Conservation (phyloP, 2,888 invertebrate genomes). For the Lapara coniferarum region DNA sequence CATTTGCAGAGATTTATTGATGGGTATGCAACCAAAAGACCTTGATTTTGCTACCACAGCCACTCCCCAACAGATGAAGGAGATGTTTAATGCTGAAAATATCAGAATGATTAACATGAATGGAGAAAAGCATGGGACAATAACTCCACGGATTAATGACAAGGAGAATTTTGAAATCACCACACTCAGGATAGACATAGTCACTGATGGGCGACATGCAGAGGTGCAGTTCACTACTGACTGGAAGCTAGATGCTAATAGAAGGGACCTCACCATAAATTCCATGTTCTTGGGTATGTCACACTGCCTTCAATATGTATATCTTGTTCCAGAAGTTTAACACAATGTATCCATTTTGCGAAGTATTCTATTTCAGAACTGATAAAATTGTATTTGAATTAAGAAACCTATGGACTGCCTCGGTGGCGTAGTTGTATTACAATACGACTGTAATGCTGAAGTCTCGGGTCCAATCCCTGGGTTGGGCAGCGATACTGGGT, state of each 20-base stretch:
- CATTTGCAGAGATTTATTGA: constrained; percentile 88
- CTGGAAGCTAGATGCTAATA: constrained; percentile 96
- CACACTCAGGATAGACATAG: constrained; percentile 95
- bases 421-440: too few relatives aligned
- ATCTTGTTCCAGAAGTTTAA: background rate
- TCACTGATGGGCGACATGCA: constrained; percentile 97
- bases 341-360: too few relatives aligned
- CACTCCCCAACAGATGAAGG: constrained; percentile 97
- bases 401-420: too few relatives aligned
- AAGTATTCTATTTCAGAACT: too few relatives aligned
- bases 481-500: too few relatives aligned
- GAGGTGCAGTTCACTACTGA: constrained; percentile 97
- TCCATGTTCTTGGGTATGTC: constrained; percentile 94
- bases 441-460: too few relatives aligned
- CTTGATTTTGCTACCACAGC: constrained; percentile 99
- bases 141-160: constrained; percentile 97
- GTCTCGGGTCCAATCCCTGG: too few relatives aligned
- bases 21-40: constrained; percentile 92
- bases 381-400: too few relatives aligned
- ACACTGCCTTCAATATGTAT: background rate
- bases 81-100: constrained; percentile 92
- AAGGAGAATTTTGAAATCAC: constrained; percentile 97
- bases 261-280: constrained; percentile 98
- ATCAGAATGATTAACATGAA: constrained; percentile 96
- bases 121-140: constrained; percentile 97